These are phyloP conservation scores for Hippasteria phrygiana DNA, from an alignment of 53 echinoderm and acorn worm genomes.

Conservation along the genomic window DNA sequence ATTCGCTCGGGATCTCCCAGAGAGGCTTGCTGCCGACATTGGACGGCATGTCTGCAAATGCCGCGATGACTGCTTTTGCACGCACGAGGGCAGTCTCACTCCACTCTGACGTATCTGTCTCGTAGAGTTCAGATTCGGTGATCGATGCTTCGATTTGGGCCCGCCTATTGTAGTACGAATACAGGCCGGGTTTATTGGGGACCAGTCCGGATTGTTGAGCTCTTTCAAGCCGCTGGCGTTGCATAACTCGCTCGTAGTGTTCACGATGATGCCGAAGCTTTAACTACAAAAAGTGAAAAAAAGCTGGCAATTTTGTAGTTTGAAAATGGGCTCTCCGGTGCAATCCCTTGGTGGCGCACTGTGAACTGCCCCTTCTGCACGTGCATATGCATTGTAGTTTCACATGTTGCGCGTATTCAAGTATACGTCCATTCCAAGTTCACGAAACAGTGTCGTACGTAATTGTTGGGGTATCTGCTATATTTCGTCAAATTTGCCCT, in stretches of 20 bases:
- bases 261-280: conserved; percentile 75
- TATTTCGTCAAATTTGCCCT: too few relatives aligned
- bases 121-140: neutral
- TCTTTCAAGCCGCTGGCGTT: conserved; percentile 2
- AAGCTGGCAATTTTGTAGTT: too few relatives aligned
- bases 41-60: conserved; percentile 33
- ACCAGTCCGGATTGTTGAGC: conserved; percentile 44
- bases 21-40: neutral
- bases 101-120: conserved; percentile 12
- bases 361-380: too few relatives aligned
- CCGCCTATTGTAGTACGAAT: conserved; percentile 67
- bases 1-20: conserved; percentile 63
- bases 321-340: too few relatives aligned
- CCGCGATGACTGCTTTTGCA: conserved; percentile 36
- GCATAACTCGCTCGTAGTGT: conserved; percentile 70
- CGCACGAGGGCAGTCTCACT: conserved; percentile 30
- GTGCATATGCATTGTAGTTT: too few relatives aligned
- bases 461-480: too few relatives aligned
- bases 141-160: conserved; percentile 16
- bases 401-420: too few relatives aligned
- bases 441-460: too few relatives aligned
- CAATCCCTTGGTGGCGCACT: too few relatives aligned
- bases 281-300: conserved; percentile 50
- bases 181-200: conserved; percentile 65
- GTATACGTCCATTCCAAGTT: too few relatives aligned